Evolutionary conservation across 2,113 vertebrate species (phyloP).

Genomic region (Ictidomys tridecemlineatus): DNA sequence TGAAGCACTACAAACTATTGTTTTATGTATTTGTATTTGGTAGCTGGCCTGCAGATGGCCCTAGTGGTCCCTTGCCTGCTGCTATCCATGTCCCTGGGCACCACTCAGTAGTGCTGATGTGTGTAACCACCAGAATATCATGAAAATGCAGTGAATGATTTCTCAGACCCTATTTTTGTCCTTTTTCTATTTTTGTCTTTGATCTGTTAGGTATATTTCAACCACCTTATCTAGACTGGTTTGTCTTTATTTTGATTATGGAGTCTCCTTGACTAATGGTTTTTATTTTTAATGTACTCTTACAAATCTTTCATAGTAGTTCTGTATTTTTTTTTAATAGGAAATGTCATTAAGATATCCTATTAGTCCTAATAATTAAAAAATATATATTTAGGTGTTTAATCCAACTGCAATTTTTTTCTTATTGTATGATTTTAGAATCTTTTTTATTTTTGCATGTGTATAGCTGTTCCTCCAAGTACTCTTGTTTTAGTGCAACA

Average conservation of each 20-base stretch:
- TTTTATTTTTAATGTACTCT: background rate
- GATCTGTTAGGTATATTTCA: background rate
- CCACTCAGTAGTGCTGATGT: background rate
- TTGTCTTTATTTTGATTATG: constrained; percentile 32
- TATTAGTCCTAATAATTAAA: background rate
- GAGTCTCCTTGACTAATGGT: background rate
- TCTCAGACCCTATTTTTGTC: background rate
- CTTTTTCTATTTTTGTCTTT: background rate
- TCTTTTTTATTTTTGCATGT: background rate
- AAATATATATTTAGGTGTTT: background rate
- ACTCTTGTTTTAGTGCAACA: background rate
- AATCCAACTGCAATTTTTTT: background rate
- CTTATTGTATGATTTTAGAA: background rate
- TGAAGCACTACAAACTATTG: background rate
- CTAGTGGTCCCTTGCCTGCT: background rate
- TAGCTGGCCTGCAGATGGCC: background rate
- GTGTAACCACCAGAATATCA: background rate
- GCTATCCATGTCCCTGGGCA: background rate
- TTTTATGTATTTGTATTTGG: background rate
- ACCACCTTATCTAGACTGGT: background rate
- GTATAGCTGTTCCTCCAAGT: background rate
- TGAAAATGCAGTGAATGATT: background rate
- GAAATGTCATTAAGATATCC: background rate
- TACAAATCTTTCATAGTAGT: background rate
- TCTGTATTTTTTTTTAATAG: background rate